These are phyloP conservation scores for Herpailurus yagouaroundi DNA, from an alignment of 2,113 vertebrate species.

Conservation along the genomic window DNA sequence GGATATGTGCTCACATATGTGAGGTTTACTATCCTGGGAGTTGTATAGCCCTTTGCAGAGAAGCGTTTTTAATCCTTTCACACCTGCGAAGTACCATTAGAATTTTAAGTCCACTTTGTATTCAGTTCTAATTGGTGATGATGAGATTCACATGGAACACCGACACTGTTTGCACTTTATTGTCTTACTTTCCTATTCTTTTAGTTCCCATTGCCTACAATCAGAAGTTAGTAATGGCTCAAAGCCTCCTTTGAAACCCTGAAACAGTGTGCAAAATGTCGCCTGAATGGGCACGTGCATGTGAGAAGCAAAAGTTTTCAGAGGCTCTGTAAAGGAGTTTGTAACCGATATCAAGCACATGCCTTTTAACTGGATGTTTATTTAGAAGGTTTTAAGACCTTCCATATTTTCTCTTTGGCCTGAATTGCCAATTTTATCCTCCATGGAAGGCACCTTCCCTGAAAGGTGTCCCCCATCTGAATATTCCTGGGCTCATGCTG, in stretches of 20 bases:
- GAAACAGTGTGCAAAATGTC: neutral
- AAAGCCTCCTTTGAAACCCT: neutral
- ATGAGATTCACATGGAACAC: neutral
- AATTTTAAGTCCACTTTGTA: neutral
- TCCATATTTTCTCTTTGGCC: neutral
- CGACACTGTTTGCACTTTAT: neutral
- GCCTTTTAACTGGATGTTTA: neutral
- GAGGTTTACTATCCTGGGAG: neutral
- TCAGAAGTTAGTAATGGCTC: neutral
- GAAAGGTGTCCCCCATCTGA: neutral
- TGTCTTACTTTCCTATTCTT: neutral
- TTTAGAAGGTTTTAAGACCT: neutral
- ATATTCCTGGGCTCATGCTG: neutral
- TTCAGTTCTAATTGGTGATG: neutral
- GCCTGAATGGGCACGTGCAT: neutral
- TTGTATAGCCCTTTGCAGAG: neutral
- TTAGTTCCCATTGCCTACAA: neutral
- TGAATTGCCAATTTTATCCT: neutral
- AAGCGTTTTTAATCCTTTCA: neutral
- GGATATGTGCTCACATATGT: neutral
- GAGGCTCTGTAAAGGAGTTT: neutral
- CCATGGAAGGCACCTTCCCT: neutral
- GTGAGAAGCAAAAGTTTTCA: neutral
- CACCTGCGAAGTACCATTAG: neutral
- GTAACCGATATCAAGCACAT: neutral